Conservation (phyloP, 2,797 vertebrate genomes). For the Oceanodroma leucorhoa region DNA sequence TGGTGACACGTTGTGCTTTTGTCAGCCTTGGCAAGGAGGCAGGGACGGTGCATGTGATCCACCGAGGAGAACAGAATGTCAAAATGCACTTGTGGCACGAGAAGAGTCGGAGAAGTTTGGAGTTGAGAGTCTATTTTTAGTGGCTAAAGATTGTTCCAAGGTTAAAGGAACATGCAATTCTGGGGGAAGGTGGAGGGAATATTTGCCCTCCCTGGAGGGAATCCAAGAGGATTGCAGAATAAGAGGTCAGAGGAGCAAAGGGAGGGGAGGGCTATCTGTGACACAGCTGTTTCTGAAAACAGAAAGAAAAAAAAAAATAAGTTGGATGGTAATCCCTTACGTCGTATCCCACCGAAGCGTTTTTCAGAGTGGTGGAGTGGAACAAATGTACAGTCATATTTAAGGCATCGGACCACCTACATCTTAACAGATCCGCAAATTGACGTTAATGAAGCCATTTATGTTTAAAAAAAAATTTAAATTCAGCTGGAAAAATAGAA, state of each 20-base stretch:
- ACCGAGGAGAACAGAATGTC: not conserved
- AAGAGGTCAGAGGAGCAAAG: constrained; percentile 33
- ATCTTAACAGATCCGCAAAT: constrained; percentile 50
- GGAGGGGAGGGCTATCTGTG: constrained; percentile 27
- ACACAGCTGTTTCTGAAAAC: constrained; percentile 56
- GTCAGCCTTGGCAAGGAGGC: not conserved
- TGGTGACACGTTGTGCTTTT: not conserved
- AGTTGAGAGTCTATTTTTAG: constrained; percentile 28
- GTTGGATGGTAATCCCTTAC: not conserved
- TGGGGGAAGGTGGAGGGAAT: constrained; percentile 48
- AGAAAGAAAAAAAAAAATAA: not conserved
- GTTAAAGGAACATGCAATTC: constrained; percentile 26
- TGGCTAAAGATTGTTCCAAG: not conserved
- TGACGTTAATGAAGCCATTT: constrained; percentile 39
- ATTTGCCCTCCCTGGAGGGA: constrained; percentile 37
- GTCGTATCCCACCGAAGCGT: not conserved
- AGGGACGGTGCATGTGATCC: not conserved
- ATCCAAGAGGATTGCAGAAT: constrained; percentile 33
- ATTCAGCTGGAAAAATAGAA: constrained; percentile 69
- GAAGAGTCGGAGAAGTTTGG: not conserved
- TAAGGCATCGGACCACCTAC: constrained; percentile 54
- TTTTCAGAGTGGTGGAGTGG: not conserved
- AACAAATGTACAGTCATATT: constrained; percentile 21
- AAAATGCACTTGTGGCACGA: not conserved
- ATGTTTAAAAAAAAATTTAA: not conserved